Conservation (phyloP, 2,888 invertebrate species). For the Cylindroiulus punctatus region DNA sequence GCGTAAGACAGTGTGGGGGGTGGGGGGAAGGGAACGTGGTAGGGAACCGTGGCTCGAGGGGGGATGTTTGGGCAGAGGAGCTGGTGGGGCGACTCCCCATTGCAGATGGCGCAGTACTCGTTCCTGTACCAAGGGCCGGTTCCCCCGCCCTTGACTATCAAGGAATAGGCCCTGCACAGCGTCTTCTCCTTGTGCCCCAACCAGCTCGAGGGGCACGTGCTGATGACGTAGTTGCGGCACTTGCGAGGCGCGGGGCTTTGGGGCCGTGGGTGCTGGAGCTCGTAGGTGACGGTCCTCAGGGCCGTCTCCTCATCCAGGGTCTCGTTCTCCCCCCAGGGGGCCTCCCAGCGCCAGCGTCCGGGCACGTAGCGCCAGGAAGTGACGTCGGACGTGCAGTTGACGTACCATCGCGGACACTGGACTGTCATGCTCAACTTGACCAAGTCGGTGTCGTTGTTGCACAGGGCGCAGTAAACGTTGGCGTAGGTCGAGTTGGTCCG, state of each 20-base stretch:
- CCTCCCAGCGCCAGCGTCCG: neutral
- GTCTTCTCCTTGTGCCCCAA: neutral
- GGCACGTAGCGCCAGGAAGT: neutral
- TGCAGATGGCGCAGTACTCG: slow-evolving; percentile 68
- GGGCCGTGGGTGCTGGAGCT: slow-evolving; percentile 59
- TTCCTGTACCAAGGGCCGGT: slow-evolving; percentile 61
- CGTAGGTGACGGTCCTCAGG: neutral
- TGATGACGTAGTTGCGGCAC: neutral
- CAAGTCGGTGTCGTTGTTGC: slow-evolving; percentile 59
- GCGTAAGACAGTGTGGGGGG: slow-evolving; percentile 58
- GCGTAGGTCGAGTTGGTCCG: slow-evolving; percentile 60
- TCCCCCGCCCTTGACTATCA: neutral
- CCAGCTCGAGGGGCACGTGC: neutral
- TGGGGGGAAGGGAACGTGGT: no score
- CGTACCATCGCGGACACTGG: neutral
- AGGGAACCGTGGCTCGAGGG: no score
- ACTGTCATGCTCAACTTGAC: neutral
- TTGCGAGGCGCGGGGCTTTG: neutral
- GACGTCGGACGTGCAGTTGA: neutral
- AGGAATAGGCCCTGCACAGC: neutral
- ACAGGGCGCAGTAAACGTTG: slow-evolving; percentile 62
- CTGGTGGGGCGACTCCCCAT: slow-evolving; percentile 58
- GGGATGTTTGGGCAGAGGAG: neutral
- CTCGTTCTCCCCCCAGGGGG: no score
- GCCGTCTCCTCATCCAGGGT: no score